Conservation (phyloP, 2,113 vertebrate genomes). For the Neoarius graeffei region DNA sequence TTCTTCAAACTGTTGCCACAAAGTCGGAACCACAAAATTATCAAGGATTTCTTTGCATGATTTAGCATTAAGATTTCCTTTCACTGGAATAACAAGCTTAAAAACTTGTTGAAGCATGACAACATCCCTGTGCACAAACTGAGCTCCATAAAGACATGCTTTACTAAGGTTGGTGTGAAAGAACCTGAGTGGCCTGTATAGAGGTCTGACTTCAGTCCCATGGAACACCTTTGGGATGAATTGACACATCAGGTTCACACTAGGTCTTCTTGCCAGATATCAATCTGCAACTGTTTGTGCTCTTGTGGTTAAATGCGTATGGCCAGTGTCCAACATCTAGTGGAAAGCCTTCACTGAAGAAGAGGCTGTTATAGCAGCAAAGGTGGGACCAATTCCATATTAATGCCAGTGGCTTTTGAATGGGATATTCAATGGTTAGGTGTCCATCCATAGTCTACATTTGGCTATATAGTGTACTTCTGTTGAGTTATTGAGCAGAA, state of each 20-base stretch:
- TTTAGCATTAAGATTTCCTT: no score
- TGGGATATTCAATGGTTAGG: background rate
- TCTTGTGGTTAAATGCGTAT: background rate
- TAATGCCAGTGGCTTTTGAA: background rate
- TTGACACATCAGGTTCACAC: background rate
- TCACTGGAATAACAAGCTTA: no score
- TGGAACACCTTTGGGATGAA: background rate
- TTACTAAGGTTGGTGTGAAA: background rate
- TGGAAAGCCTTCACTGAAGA: background rate
- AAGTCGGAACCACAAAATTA: no score
- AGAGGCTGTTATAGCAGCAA: background rate
- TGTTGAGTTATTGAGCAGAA: background rate
- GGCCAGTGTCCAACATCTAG: background rate
- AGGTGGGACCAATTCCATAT: background rate
- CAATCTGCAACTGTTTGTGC: background rate
- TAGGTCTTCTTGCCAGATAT: background rate
- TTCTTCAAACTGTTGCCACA: no score
- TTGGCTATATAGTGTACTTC: background rate
- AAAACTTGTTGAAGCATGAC: no score
- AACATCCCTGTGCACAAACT: no score
- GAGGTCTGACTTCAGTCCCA: background rate
- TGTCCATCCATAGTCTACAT: background rate
- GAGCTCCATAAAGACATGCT: background rate
- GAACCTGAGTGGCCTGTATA: background rate
- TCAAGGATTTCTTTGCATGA: no score